These are phyloP conservation scores for Drosophila colorata DNA, from an alignment of 2,888 invertebrate genomes.

Conservation along the genomic window DNA sequence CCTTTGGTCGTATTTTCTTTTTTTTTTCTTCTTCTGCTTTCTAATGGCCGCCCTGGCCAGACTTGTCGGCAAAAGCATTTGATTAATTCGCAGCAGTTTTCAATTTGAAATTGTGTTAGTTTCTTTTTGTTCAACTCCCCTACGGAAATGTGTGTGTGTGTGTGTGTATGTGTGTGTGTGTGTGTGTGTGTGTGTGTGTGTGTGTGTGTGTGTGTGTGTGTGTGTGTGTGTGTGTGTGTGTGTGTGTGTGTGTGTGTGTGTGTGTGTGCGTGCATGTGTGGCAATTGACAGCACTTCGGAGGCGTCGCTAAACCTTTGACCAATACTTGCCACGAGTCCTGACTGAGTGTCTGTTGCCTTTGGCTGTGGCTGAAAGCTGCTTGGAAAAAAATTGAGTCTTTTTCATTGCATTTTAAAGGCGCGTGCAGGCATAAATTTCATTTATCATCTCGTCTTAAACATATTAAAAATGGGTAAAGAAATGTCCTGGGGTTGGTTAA, in stretches of 20 bases:
- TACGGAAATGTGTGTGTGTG: slow-evolving; percentile 6
- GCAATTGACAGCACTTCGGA: slow-evolving; percentile 48
- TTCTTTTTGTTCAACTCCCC: slow-evolving; percentile 32
- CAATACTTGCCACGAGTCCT: slow-evolving; percentile 16
- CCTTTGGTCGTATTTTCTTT: slow-evolving; percentile 38
- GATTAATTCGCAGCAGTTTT: slow-evolving; percentile 78
- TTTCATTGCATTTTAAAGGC: slow-evolving; percentile 20
- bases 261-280: slow-evolving; percentile 6
- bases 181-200: neutral
- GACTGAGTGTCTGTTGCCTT: slow-evolving; percentile 8
- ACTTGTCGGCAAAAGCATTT: slow-evolving; percentile 65
- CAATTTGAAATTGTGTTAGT: slow-evolving; percentile 75
- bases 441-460: no score
- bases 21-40: slow-evolving; percentile 8
- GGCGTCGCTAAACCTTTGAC: slow-evolving; percentile 31
- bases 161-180: slow-evolving; percentile 1
- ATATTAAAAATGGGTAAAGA: no score
- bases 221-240: slow-evolving; percentile 4
- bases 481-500: no score
- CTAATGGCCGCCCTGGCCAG: slow-evolving; percentile 26
- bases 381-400: slow-evolving; percentile 52
- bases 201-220: slow-evolving; percentile 7
- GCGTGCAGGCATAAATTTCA: no score
- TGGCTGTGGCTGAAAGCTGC: slow-evolving; percentile 40
- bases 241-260: neutral